Base-by-base conservation (phyloP, 2,797 vertebrate genomes). In the Myotis myotis region DNA sequence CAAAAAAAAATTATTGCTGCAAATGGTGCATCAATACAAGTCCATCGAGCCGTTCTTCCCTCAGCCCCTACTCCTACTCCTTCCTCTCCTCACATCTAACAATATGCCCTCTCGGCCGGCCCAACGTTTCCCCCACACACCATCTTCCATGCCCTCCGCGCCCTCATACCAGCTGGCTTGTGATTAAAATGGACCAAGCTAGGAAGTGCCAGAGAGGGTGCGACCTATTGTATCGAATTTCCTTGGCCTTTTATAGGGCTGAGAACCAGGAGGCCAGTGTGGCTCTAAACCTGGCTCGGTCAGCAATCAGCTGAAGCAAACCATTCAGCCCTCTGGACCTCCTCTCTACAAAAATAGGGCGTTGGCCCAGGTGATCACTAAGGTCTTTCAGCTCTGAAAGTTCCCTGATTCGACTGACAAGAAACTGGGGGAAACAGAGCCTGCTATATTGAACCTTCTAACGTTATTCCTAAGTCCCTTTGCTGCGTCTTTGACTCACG, bases 81-180 rank as follows among this genome's bases (percentile, higher is more conserved):
- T 96, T 96, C 96, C 95, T 90, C 84, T 72, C 64, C 84, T 83
- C 94, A 89, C 95, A 72, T 91, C 93, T 95, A 95, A 91, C 70
- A 28, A 91, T 64, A 90, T 49, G 85, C 53, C 81, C 75, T 22
- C 28, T 28, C 9, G 1, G 72, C 75, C 64, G 41, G 41, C 9
- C 41, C 87, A 71, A 10, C 0, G 78, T 74, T 41, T 70, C 89
- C 87, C 81, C 38, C 78, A 38, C 81, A 92, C 75, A 55, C 62
- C 76, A 71, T 86, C 93, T 86, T 90, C 94, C 79, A 72, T 47
- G 89, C 95, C 93, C 87, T 91, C 70, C 0, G 1, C 85, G 93
- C 94, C 96, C 87, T 97, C 91, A 66, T 22, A 97, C 94, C 97
- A 97, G 96, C 95, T 97, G 97, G 95, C 96, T 88, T 87, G 87